Evolutionary conservation across 2,797 vertebrate genomes (phyloP).

Genomic region (Acanthurus leucopareius): DNA sequence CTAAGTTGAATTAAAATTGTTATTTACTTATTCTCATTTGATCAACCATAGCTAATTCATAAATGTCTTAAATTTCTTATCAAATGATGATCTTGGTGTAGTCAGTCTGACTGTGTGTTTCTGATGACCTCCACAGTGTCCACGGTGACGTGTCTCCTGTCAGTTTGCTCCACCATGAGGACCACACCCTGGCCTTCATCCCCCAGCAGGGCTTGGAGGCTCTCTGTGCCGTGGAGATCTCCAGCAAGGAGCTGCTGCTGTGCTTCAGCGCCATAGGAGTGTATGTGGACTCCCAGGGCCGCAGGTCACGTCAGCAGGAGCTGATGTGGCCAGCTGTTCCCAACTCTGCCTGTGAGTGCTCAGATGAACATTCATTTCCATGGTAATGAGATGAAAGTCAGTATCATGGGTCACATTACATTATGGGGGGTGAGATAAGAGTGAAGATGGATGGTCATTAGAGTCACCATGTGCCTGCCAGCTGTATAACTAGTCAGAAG

Average conservation of each 20-base stretch:
- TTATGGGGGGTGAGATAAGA: background rate
- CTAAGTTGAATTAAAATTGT: no score
- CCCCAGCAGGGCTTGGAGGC: constrained; percentile 91
- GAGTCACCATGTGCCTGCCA: background rate
- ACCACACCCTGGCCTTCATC: constrained; percentile 96
- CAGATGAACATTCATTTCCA: no score
- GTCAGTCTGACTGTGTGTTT: background rate
- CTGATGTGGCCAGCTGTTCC: constrained; percentile 97
- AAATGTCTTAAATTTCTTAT: background rate
- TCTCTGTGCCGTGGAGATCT: constrained; percentile 97
- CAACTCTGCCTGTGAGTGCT: constrained; percentile 93
- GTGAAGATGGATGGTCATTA: background rate
- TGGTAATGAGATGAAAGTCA: no score
- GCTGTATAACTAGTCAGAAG: background rate
- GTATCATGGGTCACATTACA: no score
- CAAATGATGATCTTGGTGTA: background rate
- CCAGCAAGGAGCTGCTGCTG: constrained; percentile 97
- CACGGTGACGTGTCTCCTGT: constrained; percentile 89
- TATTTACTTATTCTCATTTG: no score
- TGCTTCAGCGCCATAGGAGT: constrained; percentile 97
- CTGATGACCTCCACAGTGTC: constrained; percentile 71
- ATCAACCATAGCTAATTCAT: no score
- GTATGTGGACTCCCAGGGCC: constrained; percentile 97
- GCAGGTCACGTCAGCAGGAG: constrained; percentile 97
- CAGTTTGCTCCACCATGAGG: constrained; percentile 93